Evolutionary conservation across 1,140 invertebrate species (phyloP).

Genomic region (Solenopsis invicta): DNA sequence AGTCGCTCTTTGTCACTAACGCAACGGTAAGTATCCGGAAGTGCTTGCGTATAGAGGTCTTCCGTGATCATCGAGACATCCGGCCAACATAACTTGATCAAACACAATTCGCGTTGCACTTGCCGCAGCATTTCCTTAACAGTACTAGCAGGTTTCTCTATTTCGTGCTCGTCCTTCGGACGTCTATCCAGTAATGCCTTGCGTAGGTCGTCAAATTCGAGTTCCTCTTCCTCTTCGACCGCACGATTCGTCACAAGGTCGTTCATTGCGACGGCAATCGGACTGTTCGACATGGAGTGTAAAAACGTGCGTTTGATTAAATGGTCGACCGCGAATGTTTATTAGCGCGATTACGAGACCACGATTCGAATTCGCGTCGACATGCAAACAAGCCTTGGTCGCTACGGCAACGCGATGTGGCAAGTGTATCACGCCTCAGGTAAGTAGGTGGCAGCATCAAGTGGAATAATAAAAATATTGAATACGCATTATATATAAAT

Average conservation of each 20-base stretch:
- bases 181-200: too few relatives aligned
- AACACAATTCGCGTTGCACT: slow-evolving; percentile 85
- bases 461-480: not conserved
- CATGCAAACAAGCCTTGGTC: slow-evolving; percentile 6
- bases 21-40: slow-evolving; percentile 91
- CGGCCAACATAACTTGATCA: slow-evolving; percentile 87
- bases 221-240: not conserved
- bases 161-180: not conserved
- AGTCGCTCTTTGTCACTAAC: slow-evolving; percentile 93
- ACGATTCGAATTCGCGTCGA: slow-evolving; percentile 25
- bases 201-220: not conserved
- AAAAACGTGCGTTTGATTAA: not conserved
- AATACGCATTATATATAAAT: not conserved
- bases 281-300: not conserved
- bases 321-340: not conserved
- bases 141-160: not conserved
- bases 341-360: not conserved
- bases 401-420: not conserved
- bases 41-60: slow-evolving; percentile 87
- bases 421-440: not conserved
- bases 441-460: slow-evolving; percentile 28
- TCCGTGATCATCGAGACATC: slow-evolving; percentile 83
- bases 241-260: not conserved
- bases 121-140: slow-evolving; percentile 80
- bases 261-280: not conserved